These are phyloP conservation scores for Acleris cristana DNA, from an alignment of 2,888 invertebrate genomes.

Conservation along the genomic window DNA sequence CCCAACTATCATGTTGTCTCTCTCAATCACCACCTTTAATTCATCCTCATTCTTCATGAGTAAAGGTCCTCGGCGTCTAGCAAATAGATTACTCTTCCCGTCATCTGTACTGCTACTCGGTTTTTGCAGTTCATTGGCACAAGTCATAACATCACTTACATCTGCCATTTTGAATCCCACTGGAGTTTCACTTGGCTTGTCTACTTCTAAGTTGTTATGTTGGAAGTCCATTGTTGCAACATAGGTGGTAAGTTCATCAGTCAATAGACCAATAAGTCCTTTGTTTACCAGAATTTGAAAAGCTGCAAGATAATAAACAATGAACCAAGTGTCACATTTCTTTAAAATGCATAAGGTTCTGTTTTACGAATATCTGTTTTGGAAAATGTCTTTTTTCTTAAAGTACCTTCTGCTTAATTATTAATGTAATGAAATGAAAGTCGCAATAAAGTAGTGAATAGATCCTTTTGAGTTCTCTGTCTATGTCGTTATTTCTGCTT, in stretches of 20 bases:
- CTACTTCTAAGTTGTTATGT: constrained; percentile 58
- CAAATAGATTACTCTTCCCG: constrained; percentile 53
- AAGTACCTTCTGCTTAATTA: no score
- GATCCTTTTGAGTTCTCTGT: no score
- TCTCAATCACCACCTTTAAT: constrained; percentile 73
- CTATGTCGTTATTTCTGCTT: no score
- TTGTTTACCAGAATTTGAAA: constrained; percentile 77
- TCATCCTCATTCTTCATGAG: constrained; percentile 64
- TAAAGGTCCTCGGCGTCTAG: constrained; percentile 59
- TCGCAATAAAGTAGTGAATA: no score
- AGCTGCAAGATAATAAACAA: constrained; percentile 55
- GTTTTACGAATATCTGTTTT: no score
- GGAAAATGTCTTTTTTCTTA: no score
- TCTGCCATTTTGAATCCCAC: constrained; percentile 38
- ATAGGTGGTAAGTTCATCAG: constrained; percentile 69
- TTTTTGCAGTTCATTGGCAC: background rate
- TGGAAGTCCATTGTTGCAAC: constrained; percentile 72
- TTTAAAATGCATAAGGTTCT: no score
- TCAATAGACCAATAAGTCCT: constrained; percentile 71
- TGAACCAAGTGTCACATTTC: background rate
- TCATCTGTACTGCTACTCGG: constrained; percentile 17
- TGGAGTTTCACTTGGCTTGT: constrained; percentile 45
- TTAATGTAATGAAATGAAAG: no score
- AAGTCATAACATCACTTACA: background rate
- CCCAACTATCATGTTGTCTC: constrained; percentile 78